These are phyloP conservation scores for Montipora capricornis DNA, from an alignment of 64 coral and sea anemone genomes.

Conservation along the genomic window DNA sequence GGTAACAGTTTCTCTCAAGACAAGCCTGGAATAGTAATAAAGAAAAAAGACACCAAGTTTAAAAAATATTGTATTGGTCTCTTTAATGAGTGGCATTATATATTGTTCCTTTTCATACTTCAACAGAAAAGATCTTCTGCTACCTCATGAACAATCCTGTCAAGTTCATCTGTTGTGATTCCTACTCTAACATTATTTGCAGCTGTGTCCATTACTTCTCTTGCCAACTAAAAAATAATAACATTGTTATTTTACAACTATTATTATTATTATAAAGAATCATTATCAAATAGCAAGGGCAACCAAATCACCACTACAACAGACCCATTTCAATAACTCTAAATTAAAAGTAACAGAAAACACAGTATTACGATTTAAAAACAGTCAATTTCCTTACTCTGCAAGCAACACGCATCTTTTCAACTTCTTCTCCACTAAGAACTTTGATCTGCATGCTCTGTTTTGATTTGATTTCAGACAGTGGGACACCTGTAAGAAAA, in stretches of 20 bases:
- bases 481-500: conserved; percentile 78
- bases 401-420: conserved; percentile 84
- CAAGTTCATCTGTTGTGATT: conserved; percentile 93
- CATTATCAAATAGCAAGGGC: no score
- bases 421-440: conserved; percentile 87
- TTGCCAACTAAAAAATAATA: conserved; percentile 72
- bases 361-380: neutral
- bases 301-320: no score
- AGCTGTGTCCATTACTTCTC: conserved; percentile 93
- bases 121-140: no score
- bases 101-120: no score
- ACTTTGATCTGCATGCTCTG: conserved; percentile 90
- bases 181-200: conserved; percentile 93
- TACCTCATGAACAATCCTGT: conserved; percentile 99
- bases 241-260: neutral
- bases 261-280: no score
- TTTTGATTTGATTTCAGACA: conserved; percentile 79
- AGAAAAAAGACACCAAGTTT: neutral
- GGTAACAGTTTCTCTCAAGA: conserved; percentile 95
- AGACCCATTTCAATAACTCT: no score
- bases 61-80: no score
- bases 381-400: conserved; percentile 47
- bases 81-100: no score
- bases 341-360: no score
- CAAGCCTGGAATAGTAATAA: conserved; percentile 68